Conservation (phyloP, 2,113 vertebrate species). For the Sus scrofa region DNA sequence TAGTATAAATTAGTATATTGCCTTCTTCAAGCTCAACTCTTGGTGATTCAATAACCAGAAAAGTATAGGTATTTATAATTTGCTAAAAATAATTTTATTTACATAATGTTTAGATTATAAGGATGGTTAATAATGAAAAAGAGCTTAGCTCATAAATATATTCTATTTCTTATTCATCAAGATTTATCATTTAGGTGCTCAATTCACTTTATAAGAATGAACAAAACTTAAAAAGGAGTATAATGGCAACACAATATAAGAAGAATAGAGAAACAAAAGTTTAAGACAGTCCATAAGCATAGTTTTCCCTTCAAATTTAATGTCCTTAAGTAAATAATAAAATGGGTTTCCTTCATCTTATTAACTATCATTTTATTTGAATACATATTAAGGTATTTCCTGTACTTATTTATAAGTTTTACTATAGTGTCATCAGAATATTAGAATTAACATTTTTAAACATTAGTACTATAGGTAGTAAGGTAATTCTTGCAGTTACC, state of each 20-base stretch:
- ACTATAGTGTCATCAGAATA: not conserved
- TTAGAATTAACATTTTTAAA: not conserved
- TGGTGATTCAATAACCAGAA: not conserved
- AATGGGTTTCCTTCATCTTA: not conserved
- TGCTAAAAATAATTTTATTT: constrained; percentile 33
- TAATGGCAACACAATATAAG: not conserved
- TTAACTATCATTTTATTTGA: not conserved
- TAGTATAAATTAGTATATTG: not conserved
- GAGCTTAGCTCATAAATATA: not conserved
- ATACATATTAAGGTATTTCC: not conserved
- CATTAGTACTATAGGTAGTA: not conserved
- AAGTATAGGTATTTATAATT: not conserved
- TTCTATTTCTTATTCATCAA: constrained; percentile 16
- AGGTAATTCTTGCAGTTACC: not conserved
- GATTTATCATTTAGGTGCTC: not conserved
- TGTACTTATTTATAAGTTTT: not conserved
- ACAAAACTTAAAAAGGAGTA: not conserved
- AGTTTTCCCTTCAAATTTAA: not conserved
- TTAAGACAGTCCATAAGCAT: not conserved
- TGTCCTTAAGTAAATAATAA: not conserved
- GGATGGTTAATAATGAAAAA: not conserved
- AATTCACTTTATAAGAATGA: not conserved
- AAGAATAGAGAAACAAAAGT: not conserved
- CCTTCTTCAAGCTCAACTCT: not conserved
- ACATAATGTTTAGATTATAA: not conserved